phyloP scores from a whole-genome alignment of 2,888 invertebrate genomes.

The Eretmocerus hayati region DNA sequence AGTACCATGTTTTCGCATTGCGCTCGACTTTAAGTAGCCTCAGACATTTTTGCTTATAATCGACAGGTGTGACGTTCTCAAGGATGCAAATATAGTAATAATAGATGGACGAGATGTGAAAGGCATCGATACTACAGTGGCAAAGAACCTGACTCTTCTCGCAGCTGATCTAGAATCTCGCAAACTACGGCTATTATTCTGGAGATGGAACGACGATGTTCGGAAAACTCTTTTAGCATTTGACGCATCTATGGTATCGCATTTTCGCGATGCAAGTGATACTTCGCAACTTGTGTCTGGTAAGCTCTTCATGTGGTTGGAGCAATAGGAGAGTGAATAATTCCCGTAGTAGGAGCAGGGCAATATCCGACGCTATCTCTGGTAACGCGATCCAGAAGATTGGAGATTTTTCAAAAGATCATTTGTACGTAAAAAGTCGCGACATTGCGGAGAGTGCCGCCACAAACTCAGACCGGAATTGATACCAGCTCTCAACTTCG shows the following conservation, averaged over 20 bases:
- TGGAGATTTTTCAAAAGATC: too few species aligned
- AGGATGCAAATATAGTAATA: conserved; percentile 48
- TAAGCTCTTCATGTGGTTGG: conserved; percentile 2
- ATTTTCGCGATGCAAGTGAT: conserved; percentile 24
- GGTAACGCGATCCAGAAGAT: too few species aligned
- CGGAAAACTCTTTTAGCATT: conserved; percentile 34
- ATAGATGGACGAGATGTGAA: conserved; percentile 59
- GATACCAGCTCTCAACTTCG: too few species aligned
- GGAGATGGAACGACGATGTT: conserved; percentile 42
- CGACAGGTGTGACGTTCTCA: conserved; percentile 39
- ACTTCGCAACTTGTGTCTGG: conserved; percentile 8
- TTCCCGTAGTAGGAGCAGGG: too few species aligned
- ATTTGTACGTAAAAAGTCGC: too few species aligned
- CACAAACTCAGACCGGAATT: too few species aligned
- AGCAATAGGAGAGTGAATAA: too few species aligned
- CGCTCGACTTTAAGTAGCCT: too few species aligned
- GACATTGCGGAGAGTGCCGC: too few species aligned
- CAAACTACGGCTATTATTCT: conserved; percentile 40
- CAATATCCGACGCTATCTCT: too few species aligned
- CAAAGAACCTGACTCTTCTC: conserved; percentile 48
- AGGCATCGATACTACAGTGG: conserved; percentile 62
- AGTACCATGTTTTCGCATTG: too few species aligned
- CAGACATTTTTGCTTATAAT: not conserved
- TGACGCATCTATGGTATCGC: conserved; percentile 28
- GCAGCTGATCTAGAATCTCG: conserved; percentile 35